phyloP scores from a whole-genome alignment of 1,140 invertebrate species.

The Drosophila ananassae region DNA sequence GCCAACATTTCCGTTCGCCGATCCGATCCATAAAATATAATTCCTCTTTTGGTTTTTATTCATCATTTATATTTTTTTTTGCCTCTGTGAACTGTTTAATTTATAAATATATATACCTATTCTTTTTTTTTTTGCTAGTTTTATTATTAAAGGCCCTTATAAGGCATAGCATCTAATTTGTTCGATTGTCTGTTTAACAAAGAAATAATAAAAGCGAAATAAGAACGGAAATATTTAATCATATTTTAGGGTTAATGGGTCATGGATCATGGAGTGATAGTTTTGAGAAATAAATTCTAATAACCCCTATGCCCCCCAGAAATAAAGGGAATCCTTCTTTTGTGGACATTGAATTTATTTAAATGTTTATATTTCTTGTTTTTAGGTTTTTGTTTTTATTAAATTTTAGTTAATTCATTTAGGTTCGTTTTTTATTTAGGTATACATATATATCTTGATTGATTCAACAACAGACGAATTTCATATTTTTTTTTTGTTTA shows the following conservation, averaged over 20 bases:
- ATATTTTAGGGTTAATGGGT: background rate
- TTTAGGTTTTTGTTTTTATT: conserved; percentile 72
- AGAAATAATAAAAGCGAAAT: conserved; percentile 57
- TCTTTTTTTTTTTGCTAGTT: conserved; percentile 59
- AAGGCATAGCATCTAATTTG: conserved; percentile 79
- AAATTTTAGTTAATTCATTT: conserved; percentile 73
- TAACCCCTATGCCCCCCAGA: background rate
- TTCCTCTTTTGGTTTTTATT: conserved; percentile 64
- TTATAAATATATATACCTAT: conserved; percentile 13
- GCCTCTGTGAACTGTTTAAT: conserved; percentile 43
- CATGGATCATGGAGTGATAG: no score
- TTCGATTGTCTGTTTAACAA: conserved; percentile 82
- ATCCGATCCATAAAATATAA: conserved; percentile 56
- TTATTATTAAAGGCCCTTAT: conserved; percentile 75
- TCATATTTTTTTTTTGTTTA: background rate
- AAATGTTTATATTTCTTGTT: conserved; percentile 35
- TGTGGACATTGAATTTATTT: conserved; percentile 19
- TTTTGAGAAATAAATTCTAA: background rate
- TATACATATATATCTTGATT: conserved; percentile 56
- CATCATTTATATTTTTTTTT: conserved; percentile 13
- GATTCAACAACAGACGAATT: conserved; percentile 53
- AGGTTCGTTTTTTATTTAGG: conserved; percentile 56
- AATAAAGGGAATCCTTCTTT: background rate
- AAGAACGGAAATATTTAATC: conserved; percentile 48
- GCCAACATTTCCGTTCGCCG: conserved; percentile 61